Conservation (phyloP, 2,888 invertebrate genomes). For the Aelia acuminata region DNA sequence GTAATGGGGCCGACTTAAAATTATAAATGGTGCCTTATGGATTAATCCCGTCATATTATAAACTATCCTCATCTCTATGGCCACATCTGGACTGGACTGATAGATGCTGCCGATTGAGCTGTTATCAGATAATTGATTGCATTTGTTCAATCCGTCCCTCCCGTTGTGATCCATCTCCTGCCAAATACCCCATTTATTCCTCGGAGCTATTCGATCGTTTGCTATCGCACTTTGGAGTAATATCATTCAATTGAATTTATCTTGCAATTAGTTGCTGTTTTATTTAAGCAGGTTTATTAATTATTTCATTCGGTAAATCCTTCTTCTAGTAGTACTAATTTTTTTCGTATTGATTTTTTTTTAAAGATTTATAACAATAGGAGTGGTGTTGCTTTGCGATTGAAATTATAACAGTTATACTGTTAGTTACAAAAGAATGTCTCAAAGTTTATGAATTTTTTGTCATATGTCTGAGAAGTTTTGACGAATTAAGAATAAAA, state of each 20-base stretch:
- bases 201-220: neutral
- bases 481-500: too few species aligned
- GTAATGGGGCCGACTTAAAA: neutral
- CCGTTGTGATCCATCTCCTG: neutral
- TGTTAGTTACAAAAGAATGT: too few species aligned
- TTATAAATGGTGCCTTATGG: neutral
- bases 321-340: too few species aligned
- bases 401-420: too few species aligned
- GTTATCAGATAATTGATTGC: slow-evolving; percentile 39
- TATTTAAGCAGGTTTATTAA: neutral
- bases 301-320: neutral
- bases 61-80: neutral
- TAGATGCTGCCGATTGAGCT: neutral
- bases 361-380: too few species aligned
- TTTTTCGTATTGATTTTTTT: too few species aligned
- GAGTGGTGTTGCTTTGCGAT: too few species aligned
- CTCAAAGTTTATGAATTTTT: too few species aligned
- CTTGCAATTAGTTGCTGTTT: neutral
- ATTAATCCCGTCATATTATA: too few species aligned
- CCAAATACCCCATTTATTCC: neutral
- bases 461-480: too few species aligned
- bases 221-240: neutral
- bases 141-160: slow-evolving; percentile 13
- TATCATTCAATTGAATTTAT: neutral
- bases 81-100: slow-evolving; percentile 11